These are phyloP conservation scores for Leptopterna dolabrata DNA, from an alignment of 2,888 invertebrate species.

Conservation along the genomic window DNA sequence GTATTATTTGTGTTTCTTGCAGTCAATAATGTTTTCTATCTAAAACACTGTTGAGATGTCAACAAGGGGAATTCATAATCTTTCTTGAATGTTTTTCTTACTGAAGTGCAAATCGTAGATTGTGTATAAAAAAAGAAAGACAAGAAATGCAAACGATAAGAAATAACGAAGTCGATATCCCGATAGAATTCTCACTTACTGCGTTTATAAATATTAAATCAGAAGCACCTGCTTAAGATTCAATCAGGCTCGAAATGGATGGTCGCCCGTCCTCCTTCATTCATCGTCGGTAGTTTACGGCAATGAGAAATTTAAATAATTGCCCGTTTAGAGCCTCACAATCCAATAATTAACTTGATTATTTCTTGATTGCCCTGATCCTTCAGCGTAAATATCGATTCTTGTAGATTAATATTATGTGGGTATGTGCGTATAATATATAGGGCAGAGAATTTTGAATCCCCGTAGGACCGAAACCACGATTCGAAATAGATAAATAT, in stretches of 20 bases:
- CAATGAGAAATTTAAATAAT: constrained; percentile 35
- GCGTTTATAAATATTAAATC: constrained; percentile 31
- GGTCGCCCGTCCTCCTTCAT: not conserved
- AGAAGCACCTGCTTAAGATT: constrained; percentile 23
- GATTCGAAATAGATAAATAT: constrained; percentile 41
- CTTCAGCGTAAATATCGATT: constrained; percentile 36
- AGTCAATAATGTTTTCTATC: no score
- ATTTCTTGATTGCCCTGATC: constrained; percentile 32
- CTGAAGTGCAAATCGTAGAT: no score
- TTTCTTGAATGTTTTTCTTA: no score
- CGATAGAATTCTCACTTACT: not conserved
- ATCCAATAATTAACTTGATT: constrained; percentile 42
- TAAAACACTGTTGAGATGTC: no score
- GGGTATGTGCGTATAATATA: not conserved
- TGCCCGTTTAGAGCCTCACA: constrained; percentile 22
- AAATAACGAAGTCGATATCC: not conserved
- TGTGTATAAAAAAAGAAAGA: not conserved
- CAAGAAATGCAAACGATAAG: not conserved
- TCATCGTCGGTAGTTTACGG: constrained; percentile 29
- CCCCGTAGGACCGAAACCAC: constrained; percentile 13
- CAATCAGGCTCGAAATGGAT: constrained; percentile 32
- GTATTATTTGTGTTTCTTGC: no score
- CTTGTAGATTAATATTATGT: constrained; percentile 37
- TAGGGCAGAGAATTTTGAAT: not conserved
- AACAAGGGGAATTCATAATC: no score